These are phyloP conservation scores for Zygaena filipendulae DNA, from an alignment of 2,888 invertebrate genomes.

Conservation along the genomic window DNA sequence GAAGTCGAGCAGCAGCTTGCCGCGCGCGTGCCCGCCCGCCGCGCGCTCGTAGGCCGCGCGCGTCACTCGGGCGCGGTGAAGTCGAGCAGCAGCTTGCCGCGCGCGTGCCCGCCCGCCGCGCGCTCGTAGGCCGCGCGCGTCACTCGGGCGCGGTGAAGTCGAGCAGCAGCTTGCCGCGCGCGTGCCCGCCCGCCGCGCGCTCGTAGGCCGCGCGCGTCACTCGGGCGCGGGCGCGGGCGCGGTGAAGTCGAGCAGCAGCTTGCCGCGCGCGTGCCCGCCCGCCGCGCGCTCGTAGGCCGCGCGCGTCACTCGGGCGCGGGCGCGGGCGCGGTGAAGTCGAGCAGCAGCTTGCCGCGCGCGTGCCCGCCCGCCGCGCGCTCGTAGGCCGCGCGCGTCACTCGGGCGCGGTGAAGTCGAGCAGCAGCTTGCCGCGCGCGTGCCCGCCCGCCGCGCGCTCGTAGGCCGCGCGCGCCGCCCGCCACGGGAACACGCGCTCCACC, in stretches of 20 bases:
- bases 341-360: conserved; percentile 84
- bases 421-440: conserved; percentile 81
- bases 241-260: conserved; percentile 68
- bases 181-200: conserved; percentile 60
- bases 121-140: conserved; percentile 27
- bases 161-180: conserved; percentile 82
- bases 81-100: conserved; percentile 80
- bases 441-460: conserved; percentile 72
- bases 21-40: conserved; percentile 74
- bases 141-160: conserved; percentile 31
- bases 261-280: conserved; percentile 79
- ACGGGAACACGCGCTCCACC: conserved; percentile 78
- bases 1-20: conserved; percentile 76
- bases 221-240: neutral
- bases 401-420: conserved; percentile 39
- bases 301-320: no score
- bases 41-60: conserved; percentile 26
- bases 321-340: conserved; percentile 30
- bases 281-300: conserved; percentile 1
- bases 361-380: conserved; percentile 50
- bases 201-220: conserved; percentile 29
- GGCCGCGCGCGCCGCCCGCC: conserved; percentile 76
- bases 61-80: conserved; percentile 23
- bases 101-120: conserved; percentile 67
- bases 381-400: conserved; percentile 12